Evolutionary conservation across 2,113 vertebrate genomes (phyloP).

Genomic region (Phylloscopus trochilus): DNA sequence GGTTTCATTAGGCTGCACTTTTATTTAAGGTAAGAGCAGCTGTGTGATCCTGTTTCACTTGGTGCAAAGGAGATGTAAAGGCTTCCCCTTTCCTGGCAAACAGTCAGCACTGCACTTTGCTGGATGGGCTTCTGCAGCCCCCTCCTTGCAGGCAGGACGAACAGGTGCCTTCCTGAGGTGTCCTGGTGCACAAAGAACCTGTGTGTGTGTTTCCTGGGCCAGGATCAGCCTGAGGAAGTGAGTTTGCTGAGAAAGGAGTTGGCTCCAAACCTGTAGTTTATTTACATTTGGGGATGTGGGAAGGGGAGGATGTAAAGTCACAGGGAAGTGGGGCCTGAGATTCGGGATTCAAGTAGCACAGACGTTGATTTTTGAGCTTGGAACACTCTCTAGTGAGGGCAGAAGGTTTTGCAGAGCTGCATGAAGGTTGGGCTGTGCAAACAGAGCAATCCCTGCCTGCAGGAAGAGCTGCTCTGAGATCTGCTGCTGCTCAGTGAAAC

Average conservation of each 20-base stretch:
- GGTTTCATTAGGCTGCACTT: background rate
- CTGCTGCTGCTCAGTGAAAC: background rate
- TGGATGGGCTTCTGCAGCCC: background rate
- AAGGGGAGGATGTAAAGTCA: background rate
- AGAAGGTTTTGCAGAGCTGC: background rate
- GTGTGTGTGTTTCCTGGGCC: background rate
- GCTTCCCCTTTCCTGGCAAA: background rate
- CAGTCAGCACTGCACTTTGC: background rate
- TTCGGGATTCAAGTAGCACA: background rate
- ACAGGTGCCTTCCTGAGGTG: slow-evolving; percentile 2
- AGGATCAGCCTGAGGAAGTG: background rate
- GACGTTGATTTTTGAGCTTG: background rate
- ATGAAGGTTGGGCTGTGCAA: background rate
- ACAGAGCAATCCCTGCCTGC: background rate
- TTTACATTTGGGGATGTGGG: slow-evolving; percentile 19
- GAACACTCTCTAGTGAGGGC: background rate
- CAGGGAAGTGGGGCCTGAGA: background rate
- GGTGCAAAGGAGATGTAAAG: background rate
- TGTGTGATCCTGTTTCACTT: background rate
- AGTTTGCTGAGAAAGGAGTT: background rate
- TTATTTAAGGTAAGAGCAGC: background rate
- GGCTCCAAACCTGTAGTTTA: background rate
- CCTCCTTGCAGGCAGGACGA: background rate
- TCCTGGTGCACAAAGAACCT: background rate
- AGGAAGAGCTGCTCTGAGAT: background rate